Conservation (phyloP, 1,140 invertebrate genomes). For the Drosophila guanche region DNA sequence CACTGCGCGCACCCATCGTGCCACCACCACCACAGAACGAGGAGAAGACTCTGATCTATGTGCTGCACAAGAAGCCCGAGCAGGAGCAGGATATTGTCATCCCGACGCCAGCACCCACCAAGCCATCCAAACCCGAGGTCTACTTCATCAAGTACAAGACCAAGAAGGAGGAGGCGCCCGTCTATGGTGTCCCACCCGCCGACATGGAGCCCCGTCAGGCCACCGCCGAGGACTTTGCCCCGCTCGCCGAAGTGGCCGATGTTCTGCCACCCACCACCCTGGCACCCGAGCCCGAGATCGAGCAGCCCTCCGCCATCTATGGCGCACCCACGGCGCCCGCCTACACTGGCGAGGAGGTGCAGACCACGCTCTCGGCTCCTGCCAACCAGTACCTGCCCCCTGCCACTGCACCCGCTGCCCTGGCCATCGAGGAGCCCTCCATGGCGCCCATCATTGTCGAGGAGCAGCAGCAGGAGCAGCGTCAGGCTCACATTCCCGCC, state of each 20-base stretch:
- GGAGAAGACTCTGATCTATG: slow-evolving; percentile 94
- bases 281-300: slow-evolving; percentile 63
- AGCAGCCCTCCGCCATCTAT: slow-evolving; percentile 68
- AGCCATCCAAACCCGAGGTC: slow-evolving; percentile 92
- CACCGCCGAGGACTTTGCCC: slow-evolving; percentile 58
- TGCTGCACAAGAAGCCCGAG: slow-evolving; percentile 92
- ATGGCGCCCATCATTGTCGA: slow-evolving; percentile 74
- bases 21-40: slow-evolving; percentile 89
- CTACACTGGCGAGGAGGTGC: slow-evolving; percentile 66
- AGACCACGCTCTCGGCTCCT: slow-evolving; percentile 64
- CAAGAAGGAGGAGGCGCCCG: slow-evolving; percentile 83
- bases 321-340: slow-evolving; percentile 65
- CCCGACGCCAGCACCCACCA: slow-evolving; percentile 89
- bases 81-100: slow-evolving; percentile 90
- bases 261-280: slow-evolving; percentile 60
- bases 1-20: slow-evolving; percentile 87
- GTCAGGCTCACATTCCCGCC: slow-evolving; percentile 63
- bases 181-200: slow-evolving; percentile 83
- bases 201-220: slow-evolving; percentile 73
- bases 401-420: slow-evolving; percentile 49
- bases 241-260: slow-evolving; percentile 58
- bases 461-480: slow-evolving; percentile 61
- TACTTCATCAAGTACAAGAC: slow-evolving; percentile 96
- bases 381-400: slow-evolving; percentile 76
- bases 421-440: slow-evolving; percentile 57